phyloP scores from a whole-genome alignment of 2,888 invertebrate genomes.

The Nasonovia ribisnigri region DNA sequence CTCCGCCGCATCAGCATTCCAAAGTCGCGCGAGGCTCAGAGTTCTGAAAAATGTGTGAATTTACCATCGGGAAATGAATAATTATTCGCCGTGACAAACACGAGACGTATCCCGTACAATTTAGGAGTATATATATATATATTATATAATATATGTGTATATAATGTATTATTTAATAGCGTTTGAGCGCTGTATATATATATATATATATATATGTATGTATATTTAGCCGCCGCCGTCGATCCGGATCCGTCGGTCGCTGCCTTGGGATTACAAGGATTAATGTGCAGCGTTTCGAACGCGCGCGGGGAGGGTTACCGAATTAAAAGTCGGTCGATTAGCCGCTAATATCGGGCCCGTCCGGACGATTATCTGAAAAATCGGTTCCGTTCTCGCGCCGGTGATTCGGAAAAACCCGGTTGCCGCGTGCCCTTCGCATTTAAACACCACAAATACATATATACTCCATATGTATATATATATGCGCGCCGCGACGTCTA shows the following conservation, averaged over 20 bases:
- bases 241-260: not conserved
- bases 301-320: not conserved
- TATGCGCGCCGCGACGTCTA: conserved; percentile 14
- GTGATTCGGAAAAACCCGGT: conserved; percentile 60
- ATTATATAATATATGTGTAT: no score
- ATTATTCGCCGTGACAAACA: not conserved
- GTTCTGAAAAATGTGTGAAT: not conserved
- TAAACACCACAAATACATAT: not conserved
- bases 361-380: conserved; percentile 65
- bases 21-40: no score
- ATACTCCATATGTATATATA: not conserved
- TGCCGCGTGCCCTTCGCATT: not conserved
- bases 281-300: conserved; percentile 52
- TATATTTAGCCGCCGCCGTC: not conserved
- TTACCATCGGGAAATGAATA: not conserved
- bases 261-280: conserved; percentile 49
- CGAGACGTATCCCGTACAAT: not conserved
- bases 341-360: conserved; percentile 59
- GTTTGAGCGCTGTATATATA: not conserved
- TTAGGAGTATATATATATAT: not conserved
- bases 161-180: not conserved
- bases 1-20: no score
- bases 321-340: conserved; percentile 64
- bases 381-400: conserved; percentile 63
- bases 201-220: no score